phyloP scores from a whole-genome alignment of 2,888 invertebrate species.

The Mimas tiliae region DNA sequence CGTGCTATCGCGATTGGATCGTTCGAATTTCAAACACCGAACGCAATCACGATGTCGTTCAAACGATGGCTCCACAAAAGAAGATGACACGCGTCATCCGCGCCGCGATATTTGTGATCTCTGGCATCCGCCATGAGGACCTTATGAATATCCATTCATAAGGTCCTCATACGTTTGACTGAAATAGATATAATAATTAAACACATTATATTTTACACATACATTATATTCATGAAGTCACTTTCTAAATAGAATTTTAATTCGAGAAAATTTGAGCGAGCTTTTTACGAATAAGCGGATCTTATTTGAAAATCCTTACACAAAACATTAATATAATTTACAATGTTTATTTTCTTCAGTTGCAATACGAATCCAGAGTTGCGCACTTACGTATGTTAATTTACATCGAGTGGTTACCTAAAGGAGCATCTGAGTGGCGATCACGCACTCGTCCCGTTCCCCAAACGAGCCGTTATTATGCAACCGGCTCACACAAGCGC shows the following conservation, averaged over 20 bases:
- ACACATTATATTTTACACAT: conserved; percentile 16
- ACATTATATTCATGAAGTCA: conserved; percentile 37
- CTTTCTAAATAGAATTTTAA: conserved; percentile 28
- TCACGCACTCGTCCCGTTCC: conserved; percentile 67
- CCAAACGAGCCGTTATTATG: conserved; percentile 74
- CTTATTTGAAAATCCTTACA: conserved; percentile 26
- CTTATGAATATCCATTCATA: conserved; percentile 30
- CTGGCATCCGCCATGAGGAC: conserved; percentile 33
- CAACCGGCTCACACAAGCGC: conserved; percentile 72
- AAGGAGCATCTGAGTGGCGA: conserved; percentile 50
- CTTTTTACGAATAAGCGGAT: conserved; percentile 26
- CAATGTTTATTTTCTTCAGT: conserved; percentile 24
- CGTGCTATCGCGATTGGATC: conserved; percentile 75
- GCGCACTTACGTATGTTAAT: conserved; percentile 23
- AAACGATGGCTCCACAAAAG: conserved; percentile 48
- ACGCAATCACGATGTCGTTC: conserved; percentile 67
- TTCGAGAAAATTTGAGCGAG: conserved; percentile 32
- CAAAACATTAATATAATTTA: conserved; percentile 17
- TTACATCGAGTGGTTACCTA: conserved; percentile 10
- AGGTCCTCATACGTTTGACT: conserved; percentile 31
- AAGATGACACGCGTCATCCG: conserved; percentile 38
- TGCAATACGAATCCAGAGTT: conserved; percentile 9
- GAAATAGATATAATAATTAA: conserved; percentile 33
- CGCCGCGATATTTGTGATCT: background rate
- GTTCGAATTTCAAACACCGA: conserved; percentile 70